Conservation (phyloP, 2,888 invertebrate genomes). For the Agonopterix subpropinquella region DNA sequence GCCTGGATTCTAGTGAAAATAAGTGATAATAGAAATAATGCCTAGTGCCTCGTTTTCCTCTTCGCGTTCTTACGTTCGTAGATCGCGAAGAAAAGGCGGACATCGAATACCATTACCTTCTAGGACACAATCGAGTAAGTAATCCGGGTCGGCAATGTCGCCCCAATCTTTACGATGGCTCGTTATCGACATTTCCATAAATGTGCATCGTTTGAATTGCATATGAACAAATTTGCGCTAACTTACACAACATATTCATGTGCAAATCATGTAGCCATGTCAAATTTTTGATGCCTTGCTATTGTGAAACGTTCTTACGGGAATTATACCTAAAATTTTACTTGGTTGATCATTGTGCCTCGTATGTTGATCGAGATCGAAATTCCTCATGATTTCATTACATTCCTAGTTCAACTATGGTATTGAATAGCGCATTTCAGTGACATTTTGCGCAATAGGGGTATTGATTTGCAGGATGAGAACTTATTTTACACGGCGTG, state of each 20-base stretch:
- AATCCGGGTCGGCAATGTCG: slow-evolving; percentile 69
- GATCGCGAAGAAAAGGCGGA: slow-evolving; percentile 93
- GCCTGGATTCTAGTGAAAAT: slow-evolving; percentile 73
- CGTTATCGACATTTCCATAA: slow-evolving; percentile 46
- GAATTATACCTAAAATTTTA: slow-evolving; percentile 26
- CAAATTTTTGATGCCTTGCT: slow-evolving; percentile 4
- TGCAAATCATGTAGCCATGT: slow-evolving; percentile 12
- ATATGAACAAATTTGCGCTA: slow-evolving; percentile 16
- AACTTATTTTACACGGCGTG: slow-evolving; percentile 57
- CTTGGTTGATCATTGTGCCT: slow-evolving; percentile 51
- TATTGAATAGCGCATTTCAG: slow-evolving; percentile 58
- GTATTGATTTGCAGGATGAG: slow-evolving; percentile 68
- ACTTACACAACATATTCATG: slow-evolving; percentile 8
- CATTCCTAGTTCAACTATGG: slow-evolving; percentile 33
- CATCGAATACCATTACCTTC: slow-evolving; percentile 90
- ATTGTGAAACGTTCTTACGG: slow-evolving; percentile 4
- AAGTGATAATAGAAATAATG: slow-evolving; percentile 82
- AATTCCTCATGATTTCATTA: slow-evolving; percentile 37
- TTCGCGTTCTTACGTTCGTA: slow-evolving; percentile 92
- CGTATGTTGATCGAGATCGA: slow-evolving; percentile 49
- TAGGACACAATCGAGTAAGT: slow-evolving; percentile 87
- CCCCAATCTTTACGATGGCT: slow-evolving; percentile 50
- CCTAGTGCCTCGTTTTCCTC: slow-evolving; percentile 97
- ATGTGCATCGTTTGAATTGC: slow-evolving; percentile 26
- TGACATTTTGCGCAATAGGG: slow-evolving; percentile 71